Conservation (phyloP, 2,797 vertebrate species). For the Hapalemur alaotrensis region DNA sequence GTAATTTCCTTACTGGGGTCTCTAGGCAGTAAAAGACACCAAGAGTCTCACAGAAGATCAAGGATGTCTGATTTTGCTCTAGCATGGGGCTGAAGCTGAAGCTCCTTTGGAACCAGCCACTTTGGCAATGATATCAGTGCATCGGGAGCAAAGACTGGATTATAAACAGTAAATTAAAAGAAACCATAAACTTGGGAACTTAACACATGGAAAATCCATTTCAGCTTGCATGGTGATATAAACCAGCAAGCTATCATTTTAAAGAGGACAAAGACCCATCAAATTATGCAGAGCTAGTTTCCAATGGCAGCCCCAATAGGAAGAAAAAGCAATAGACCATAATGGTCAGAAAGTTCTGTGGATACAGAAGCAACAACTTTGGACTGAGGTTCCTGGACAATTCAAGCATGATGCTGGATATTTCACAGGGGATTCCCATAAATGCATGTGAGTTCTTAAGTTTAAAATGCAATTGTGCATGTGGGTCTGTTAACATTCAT, state of each 20-base stretch:
- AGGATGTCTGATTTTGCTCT: not conserved
- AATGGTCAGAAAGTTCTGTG: not conserved
- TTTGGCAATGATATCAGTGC: conserved; percentile 5
- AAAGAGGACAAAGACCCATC: not conserved
- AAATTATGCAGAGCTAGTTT: not conserved
- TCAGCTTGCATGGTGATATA: not conserved
- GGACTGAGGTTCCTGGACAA: not conserved
- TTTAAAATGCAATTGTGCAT: not conserved
- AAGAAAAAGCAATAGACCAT: not conserved
- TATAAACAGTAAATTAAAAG: conserved; percentile 43
- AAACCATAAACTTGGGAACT: conserved; percentile 21
- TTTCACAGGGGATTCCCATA: not conserved
- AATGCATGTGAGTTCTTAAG: not conserved
- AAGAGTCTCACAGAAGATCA: not conserved
- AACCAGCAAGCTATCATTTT: conserved; percentile 39
- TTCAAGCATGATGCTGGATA: not conserved
- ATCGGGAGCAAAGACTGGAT: not conserved
- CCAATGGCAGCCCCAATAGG: not conserved
- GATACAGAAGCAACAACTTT: not conserved
- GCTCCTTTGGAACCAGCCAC: not conserved
- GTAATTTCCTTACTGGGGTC: not conserved
- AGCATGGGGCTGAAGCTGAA: not conserved
- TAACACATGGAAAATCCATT: not conserved
- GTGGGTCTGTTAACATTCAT: not conserved
- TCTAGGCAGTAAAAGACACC: not conserved